These are phyloP conservation scores for Lepidurus arcticus DNA, from an alignment of 1,140 invertebrate genomes.

Conservation along the genomic window DNA sequence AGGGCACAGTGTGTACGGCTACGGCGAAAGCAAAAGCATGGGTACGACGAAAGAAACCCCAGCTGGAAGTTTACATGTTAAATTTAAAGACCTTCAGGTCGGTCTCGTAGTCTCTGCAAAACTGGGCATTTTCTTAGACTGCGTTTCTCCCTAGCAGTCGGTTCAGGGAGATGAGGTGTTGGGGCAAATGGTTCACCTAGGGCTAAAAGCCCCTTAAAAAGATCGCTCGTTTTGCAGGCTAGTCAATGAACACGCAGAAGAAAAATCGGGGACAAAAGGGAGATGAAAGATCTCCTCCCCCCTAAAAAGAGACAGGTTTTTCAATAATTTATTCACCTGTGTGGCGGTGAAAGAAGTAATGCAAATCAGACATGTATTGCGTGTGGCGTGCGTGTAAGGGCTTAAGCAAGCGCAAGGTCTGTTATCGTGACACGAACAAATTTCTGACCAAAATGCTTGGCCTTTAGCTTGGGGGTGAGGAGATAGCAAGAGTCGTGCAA, in stretches of 20 bases:
- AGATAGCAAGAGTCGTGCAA: background rate
- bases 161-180: conserved; percentile 17
- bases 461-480: background rate
- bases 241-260: background rate
- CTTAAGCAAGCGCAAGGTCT: background rate
- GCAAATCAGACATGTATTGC: conserved; percentile 6
- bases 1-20: background rate
- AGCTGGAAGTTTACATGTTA: background rate
- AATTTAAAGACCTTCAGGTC: background rate
- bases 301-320: background rate
- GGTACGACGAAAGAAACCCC: background rate
- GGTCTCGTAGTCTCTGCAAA: background rate
- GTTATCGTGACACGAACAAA: background rate
- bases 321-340: background rate
- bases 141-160: background rate
- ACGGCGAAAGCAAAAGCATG: background rate
- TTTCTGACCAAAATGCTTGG: background rate
- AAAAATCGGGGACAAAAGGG: background rate
- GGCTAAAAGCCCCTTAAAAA: conserved; percentile 15
- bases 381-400: background rate
- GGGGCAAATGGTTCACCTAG: background rate
- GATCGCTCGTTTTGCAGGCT: conserved; percentile 8
- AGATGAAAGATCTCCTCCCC: background rate
- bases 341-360: background rate
- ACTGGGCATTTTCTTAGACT: background rate